A percentile compares a stretch with the other conserved stretches of the same genome.
phyloP scores from a whole-genome alignment of 2,888 invertebrate genomes.

The Ashinkailepas kermadecensis region DNA sequence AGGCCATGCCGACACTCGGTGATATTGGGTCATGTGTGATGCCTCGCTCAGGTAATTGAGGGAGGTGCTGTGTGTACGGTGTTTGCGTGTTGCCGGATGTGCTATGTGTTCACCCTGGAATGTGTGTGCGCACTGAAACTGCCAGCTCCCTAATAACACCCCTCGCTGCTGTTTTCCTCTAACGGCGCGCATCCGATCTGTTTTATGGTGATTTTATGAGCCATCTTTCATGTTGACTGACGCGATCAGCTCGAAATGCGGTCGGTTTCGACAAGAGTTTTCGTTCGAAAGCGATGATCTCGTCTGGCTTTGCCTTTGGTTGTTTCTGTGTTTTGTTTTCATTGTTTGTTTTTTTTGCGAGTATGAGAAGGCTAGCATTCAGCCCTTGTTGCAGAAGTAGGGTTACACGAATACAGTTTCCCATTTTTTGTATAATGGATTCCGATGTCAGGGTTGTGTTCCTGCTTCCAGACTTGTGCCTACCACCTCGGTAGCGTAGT shows the following conservation, averaged over 20 bases:
- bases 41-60: not conserved
- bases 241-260: not conserved
- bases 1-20: not conserved
- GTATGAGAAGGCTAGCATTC: not conserved
- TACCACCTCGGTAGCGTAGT: too few relatives aligned
- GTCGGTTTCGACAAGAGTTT: not conserved
- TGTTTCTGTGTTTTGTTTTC: not conserved
- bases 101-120: not conserved
- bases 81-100: too few relatives aligned
- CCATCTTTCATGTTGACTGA: not conserved
- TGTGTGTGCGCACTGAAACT: not conserved
- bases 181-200: not conserved
- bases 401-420: not conserved
- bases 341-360: not conserved
- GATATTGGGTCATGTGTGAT: not conserved
- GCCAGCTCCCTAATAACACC: not conserved
- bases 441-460: too few relatives aligned
- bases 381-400: not conserved
- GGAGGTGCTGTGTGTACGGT: not conserved
- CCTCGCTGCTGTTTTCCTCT: not conserved
- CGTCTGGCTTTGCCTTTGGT: not conserved
- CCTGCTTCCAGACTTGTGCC: too few relatives aligned
- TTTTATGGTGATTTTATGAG: not conserved
- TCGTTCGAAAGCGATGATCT: not conserved
- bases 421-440: not conserved